Conservation (phyloP, 2,888 invertebrate species). For the Calameuta idolon region DNA sequence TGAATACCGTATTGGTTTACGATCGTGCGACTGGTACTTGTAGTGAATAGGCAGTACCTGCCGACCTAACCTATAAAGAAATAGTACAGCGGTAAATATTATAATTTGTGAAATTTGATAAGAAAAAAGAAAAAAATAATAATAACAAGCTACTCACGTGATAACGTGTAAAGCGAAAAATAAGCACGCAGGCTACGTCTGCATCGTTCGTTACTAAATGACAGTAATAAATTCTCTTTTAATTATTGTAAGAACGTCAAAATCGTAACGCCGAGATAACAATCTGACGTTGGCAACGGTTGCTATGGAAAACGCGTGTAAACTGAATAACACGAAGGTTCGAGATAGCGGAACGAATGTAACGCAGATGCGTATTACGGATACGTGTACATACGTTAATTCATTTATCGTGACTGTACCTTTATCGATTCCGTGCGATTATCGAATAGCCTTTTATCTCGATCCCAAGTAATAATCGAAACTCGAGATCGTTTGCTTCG, state of each 20-base stretch:
- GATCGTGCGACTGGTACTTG: not conserved
- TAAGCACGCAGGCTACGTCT: not conserved
- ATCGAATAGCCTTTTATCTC: not conserved
- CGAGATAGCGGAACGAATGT: not conserved
- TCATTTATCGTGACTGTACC: not conserved
- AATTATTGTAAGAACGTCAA: not conserved
- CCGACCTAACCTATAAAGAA: not conserved
- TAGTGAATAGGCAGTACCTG: not conserved
- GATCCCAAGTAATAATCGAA: not conserved
- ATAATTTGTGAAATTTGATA: not conserved
- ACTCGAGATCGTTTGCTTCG: not conserved
- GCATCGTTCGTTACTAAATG: not conserved
- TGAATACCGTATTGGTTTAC: not conserved
- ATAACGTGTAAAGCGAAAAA: not conserved
- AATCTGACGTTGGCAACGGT: not conserved
- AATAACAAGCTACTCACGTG: not conserved
- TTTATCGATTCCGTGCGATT: not conserved
- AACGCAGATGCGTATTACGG: not conserved
- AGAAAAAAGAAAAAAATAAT: not conserved
- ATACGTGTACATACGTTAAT: not conserved
- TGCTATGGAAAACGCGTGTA: no score
- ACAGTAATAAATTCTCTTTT: not conserved
- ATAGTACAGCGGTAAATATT: not conserved
- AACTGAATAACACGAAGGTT: no score
- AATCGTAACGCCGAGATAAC: not conserved